These are phyloP conservation scores for Hoplodrina blanda DNA, from an alignment of 2,888 invertebrate genomes.

Conservation along the genomic window DNA sequence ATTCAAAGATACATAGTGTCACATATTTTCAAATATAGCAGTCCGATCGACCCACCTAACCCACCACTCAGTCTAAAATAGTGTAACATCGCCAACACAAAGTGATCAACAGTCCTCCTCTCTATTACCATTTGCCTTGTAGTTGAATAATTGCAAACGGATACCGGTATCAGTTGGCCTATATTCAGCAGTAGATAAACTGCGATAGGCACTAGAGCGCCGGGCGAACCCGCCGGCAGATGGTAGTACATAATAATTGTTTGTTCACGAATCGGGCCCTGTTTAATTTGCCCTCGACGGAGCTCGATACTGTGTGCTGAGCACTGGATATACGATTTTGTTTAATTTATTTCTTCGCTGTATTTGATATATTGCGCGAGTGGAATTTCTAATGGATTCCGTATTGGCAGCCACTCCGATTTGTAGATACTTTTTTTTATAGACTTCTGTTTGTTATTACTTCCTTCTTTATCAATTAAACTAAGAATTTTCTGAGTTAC, in stretches of 20 bases:
- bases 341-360: slow-evolving; percentile 52
- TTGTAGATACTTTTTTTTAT: neutral
- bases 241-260: slow-evolving; percentile 48
- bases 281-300: slow-evolving; percentile 56
- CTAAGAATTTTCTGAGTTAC: no score
- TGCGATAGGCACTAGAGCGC: slow-evolving; percentile 9
- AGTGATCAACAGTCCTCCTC: neutral
- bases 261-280: slow-evolving; percentile 51
- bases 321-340: slow-evolving; percentile 45
- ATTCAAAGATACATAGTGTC: no score
- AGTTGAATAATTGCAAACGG: neutral
- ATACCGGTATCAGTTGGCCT: slow-evolving; percentile 15
- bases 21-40: no score
- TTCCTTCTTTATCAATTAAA: no score
- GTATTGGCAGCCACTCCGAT: neutral
- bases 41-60: no score
- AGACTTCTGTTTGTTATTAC: neutral
- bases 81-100: neutral
- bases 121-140: neutral
- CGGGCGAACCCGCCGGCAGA: slow-evolving; percentile 5
- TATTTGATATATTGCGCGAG: slow-evolving; percentile 33
- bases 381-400: slow-evolving; percentile 39
- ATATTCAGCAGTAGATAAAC: slow-evolving; percentile 23
- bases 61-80: neutral
- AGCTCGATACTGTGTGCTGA: slow-evolving; percentile 43